Evolutionary conservation across 1,140 invertebrate species (phyloP).

Genomic region (Saccostrea echinata): DNA sequence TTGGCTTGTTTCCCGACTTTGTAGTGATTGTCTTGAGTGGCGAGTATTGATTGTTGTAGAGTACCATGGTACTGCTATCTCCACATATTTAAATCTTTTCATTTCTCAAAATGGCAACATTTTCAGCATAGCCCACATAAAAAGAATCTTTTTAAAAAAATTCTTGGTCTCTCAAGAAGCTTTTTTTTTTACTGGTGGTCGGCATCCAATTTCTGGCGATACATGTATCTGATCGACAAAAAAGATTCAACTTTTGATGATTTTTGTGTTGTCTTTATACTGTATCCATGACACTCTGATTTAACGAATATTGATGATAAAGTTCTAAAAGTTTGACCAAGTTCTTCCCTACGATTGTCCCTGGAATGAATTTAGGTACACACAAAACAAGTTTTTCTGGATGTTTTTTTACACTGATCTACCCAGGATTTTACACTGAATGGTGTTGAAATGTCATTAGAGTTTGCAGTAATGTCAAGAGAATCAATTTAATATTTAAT

Average conservation of each 20-base stretch:
- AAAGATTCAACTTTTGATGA: background rate
- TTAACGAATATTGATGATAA: background rate
- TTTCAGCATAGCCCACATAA: background rate
- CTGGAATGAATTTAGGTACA: background rate
- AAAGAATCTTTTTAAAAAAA: background rate
- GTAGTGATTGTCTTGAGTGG: background rate
- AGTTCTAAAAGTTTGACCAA: background rate
- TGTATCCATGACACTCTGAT: background rate
- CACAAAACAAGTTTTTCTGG: background rate
- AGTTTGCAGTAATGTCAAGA: background rate
- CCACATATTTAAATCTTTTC: background rate
- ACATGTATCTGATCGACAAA: too few species aligned
- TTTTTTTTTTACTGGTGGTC: too few species aligned
- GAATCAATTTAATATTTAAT: too few species aligned
- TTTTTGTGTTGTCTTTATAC: background rate
- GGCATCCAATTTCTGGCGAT: background rate
- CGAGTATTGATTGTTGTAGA: background rate
- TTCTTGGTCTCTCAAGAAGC: too few species aligned
- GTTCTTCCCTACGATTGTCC: too few species aligned
- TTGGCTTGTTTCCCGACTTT: background rate
- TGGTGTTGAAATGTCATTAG: background rate
- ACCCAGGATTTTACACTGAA: background rate
- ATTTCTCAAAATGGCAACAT: background rate
- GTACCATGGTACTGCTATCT: background rate
- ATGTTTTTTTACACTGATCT: background rate